phyloP scores from a whole-genome alignment of 92 coral and sea anemone genomes.

The Bergia puertoricense region DNA sequence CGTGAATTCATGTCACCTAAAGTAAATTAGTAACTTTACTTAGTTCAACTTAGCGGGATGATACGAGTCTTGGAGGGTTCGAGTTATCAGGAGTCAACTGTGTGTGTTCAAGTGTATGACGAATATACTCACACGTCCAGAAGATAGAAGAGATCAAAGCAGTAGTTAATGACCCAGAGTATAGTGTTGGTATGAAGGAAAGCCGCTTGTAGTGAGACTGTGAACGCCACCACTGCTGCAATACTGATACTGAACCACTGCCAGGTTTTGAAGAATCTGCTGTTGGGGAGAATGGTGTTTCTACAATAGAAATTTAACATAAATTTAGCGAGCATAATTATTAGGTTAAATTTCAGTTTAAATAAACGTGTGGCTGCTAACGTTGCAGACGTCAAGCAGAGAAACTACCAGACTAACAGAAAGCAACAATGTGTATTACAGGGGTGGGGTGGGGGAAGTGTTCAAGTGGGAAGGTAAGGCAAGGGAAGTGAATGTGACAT shows the following conservation, averaged over 20 bases:
- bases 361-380: background rate
- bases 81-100: background rate
- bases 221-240: conserved; percentile 65
- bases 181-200: conserved; percentile 66
- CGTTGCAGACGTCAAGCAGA: background rate
- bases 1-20: background rate
- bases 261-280: conserved; percentile 61
- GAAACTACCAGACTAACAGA: background rate
- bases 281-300: conserved; percentile 58
- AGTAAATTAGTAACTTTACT: too few species aligned
- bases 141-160: conserved; percentile 67
- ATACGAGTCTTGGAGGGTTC: background rate
- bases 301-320: conserved; percentile 38
- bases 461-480: background rate
- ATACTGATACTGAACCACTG: conserved; percentile 57
- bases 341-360: background rate
- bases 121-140: conserved; percentile 78
- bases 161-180: conserved; percentile 76
- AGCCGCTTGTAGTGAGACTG: conserved; percentile 75
- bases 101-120: background rate
- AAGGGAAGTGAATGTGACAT: background rate
- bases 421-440: background rate
- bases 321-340: background rate
- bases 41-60: background rate
- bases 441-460: background rate